Evolutionary conservation across 2,113 vertebrate species (phyloP).

Genomic region (Caloenas nicobarica): DNA sequence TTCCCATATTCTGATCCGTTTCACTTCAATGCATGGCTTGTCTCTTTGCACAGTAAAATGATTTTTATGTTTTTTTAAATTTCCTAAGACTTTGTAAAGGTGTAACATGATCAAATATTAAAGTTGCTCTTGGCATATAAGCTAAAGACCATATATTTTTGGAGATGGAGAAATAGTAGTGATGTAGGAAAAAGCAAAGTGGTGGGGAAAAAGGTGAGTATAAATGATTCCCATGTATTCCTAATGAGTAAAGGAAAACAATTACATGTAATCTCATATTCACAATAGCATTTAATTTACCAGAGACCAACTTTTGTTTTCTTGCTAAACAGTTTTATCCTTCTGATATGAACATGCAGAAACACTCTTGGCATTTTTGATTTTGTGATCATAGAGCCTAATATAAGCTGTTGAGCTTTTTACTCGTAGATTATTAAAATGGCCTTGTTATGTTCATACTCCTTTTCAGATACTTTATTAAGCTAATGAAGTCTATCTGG

Average conservation of each 20-base stretch:
- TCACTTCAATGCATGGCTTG: not conserved
- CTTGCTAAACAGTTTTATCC: not conserved
- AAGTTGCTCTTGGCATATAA: not conserved
- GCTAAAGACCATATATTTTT: not conserved
- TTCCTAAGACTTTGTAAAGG: not conserved
- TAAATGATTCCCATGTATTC: not conserved
- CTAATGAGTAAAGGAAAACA: not conserved
- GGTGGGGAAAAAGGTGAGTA: not conserved
- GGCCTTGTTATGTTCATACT: not conserved
- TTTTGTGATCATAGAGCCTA: not conserved
- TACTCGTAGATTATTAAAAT: not conserved
- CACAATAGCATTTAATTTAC: not conserved
- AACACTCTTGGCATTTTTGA: not conserved
- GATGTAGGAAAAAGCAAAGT: not conserved
- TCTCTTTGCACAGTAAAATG: not conserved
- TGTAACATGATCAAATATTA: not conserved
- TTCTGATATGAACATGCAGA: not conserved
- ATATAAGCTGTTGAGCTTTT: not conserved
- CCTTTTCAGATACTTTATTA: not conserved
- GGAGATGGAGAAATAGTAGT: not conserved
- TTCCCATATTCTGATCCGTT: not conserved
- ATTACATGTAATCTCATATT: not conserved
- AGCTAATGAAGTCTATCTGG: not conserved
- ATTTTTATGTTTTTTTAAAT: not conserved
- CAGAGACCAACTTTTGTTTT: not conserved